Evolutionary conservation across 2,113 vertebrate species (phyloP).

Genomic region (Aptenodytes patagonicus): DNA sequence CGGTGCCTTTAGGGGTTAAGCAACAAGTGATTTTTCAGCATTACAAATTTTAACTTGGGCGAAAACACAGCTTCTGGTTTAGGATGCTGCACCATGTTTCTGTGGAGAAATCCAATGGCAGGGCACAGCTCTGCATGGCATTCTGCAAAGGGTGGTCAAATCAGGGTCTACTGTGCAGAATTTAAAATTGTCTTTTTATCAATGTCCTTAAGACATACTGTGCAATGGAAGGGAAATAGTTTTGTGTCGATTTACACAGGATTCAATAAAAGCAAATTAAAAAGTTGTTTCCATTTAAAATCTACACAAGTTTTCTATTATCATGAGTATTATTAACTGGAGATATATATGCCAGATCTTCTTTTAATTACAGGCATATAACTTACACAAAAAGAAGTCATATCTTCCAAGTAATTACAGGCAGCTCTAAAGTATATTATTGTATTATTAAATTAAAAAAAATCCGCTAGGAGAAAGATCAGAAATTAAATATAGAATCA

Average conservation of each 20-base stretch:
- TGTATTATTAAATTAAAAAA: constrained; percentile 57
- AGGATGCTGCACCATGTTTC: background rate
- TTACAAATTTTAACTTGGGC: background rate
- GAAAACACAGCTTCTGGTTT: background rate
- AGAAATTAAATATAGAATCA: constrained; percentile 41
- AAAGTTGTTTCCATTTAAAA: constrained; percentile 49
- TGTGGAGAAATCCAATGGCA: background rate
- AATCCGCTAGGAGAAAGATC: background rate
- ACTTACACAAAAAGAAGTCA: constrained; percentile 43
- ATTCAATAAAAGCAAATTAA: constrained; percentile 24
- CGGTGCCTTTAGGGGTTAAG: background rate
- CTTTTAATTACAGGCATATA: constrained; percentile 57
- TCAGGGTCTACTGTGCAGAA: background rate
- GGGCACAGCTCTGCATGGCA: background rate
- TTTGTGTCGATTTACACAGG: background rate
- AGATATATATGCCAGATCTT: constrained; percentile 37
- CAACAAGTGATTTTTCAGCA: background rate
- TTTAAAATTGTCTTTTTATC: background rate
- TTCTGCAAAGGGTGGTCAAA: background rate
- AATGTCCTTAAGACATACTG: background rate
- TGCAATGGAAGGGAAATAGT: background rate
- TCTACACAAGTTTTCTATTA: constrained; percentile 32
- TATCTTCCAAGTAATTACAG: constrained; percentile 57
- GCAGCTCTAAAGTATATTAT: constrained; percentile 33
- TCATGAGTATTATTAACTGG: constrained; percentile 13